phyloP scores from a whole-genome alignment of 2,888 invertebrate species.

The Litoditis marina region DNA sequence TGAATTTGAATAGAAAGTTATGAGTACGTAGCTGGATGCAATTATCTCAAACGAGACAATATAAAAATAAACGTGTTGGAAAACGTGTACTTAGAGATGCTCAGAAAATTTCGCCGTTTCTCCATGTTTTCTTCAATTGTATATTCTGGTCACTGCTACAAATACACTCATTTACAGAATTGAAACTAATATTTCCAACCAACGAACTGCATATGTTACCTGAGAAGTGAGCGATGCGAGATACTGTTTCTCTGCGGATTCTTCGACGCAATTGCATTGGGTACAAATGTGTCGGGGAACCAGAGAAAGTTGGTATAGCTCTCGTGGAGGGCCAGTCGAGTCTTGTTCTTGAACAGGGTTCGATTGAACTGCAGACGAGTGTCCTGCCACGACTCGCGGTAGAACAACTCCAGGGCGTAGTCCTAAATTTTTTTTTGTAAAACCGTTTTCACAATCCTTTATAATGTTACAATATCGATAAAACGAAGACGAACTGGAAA shows the following conservation, averaged over 20 bases:
- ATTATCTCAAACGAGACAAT: too few species aligned
- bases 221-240: constrained; percentile 54
- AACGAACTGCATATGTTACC: constrained; percentile 22
- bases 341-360: constrained; percentile 53
- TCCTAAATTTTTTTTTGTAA: constrained; percentile 43
- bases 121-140: too few species aligned
- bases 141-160: too few species aligned
- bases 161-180: too few species aligned
- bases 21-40: too few species aligned
- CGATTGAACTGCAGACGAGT: constrained; percentile 48
- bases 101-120: too few species aligned
- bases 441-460: background rate
- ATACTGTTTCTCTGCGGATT: constrained; percentile 58
- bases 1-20: too few species aligned
- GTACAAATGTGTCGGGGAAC: constrained; percentile 57
- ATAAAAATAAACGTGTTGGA: too few species aligned
- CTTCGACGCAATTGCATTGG: constrained; percentile 59
- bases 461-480: too few species aligned
- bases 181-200: too few species aligned
- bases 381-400: constrained; percentile 58
- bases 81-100: too few species aligned
- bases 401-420: constrained; percentile 58
- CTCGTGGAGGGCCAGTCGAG: constrained; percentile 56
- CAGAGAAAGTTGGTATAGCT: constrained; percentile 59
- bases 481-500: too few species aligned